phyloP scores from a whole-genome alignment of 2,797 vertebrate genomes.

The Lepidocolaptes lacrymiger region DNA sequence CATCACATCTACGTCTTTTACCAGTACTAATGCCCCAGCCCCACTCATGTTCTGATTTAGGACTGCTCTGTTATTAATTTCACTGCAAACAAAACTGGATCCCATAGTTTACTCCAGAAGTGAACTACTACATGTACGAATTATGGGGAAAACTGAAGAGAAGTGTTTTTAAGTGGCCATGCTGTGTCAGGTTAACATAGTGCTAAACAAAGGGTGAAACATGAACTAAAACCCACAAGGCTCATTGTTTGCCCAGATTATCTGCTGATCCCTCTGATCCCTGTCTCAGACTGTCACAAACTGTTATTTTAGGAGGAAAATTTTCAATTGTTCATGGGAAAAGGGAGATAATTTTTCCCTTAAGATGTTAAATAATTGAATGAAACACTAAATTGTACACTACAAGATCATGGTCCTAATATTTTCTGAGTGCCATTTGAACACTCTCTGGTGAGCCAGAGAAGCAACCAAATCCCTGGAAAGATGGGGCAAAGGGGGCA shows the following conservation, averaged over 20 bases:
- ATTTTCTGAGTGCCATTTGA: background rate
- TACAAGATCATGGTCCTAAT: background rate
- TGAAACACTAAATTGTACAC: background rate
- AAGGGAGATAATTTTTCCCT: background rate
- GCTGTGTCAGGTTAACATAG: background rate
- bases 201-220: background rate
- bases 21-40: background rate
- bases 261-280: constrained; percentile 39
- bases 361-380: background rate
- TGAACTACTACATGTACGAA: background rate
- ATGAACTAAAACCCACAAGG: background rate
- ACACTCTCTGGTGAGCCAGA: background rate
- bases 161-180: background rate
- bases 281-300: constrained; percentile 1
- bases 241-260: constrained; percentile 26
- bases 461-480: background rate
- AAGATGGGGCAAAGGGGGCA: background rate
- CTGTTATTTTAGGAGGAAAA: background rate
- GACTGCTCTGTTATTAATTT: background rate
- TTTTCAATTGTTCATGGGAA: constrained; percentile 22
- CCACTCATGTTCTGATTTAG: background rate
- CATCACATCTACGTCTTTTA: background rate
- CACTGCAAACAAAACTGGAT: background rate
- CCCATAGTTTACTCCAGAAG: background rate
- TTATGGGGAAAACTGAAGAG: background rate